Percentiles rank a stretch among this genome's conserved stretches.
These are phyloP conservation scores for Sminthurides aquaticus DNA, from an alignment of 2,888 invertebrate genomes.

Conservation along the genomic window DNA sequence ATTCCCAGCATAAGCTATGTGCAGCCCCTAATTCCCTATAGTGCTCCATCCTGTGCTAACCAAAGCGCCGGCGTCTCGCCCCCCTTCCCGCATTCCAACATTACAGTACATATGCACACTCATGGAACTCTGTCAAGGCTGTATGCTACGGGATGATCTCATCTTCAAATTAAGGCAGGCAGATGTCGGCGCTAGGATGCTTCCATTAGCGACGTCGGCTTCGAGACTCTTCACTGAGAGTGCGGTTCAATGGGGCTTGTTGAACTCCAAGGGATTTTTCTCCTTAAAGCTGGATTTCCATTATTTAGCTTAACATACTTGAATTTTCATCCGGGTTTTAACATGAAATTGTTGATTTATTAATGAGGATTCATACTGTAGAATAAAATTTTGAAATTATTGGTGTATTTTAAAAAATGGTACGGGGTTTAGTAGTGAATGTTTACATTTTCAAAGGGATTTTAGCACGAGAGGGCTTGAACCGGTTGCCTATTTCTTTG, in stretches of 20 bases:
- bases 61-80: constrained; percentile 2
- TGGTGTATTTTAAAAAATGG: no score
- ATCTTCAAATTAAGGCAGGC: constrained; percentile 1
- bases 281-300: background rate
- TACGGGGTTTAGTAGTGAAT: no score
- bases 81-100: background rate
- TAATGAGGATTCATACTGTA: no score
- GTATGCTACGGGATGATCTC: constrained; percentile 1
- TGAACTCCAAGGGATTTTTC: background rate
- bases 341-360: no score
- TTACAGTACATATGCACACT: background rate
- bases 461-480: no score
- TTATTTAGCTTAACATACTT: background rate
- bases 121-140: background rate
- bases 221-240: no score
- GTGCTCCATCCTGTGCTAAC: background rate
- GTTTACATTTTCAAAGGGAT: no score
- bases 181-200: background rate
- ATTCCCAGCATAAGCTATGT: background rate
- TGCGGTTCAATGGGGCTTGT: background rate
- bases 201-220: no score
- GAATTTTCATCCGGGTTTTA: background rate
- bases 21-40: background rate
- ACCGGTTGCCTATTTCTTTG: no score
- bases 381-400: no score